Evolutionary conservation across 2,888 invertebrate species (phyloP).

Genomic region (Tenodera sinensis): DNA sequence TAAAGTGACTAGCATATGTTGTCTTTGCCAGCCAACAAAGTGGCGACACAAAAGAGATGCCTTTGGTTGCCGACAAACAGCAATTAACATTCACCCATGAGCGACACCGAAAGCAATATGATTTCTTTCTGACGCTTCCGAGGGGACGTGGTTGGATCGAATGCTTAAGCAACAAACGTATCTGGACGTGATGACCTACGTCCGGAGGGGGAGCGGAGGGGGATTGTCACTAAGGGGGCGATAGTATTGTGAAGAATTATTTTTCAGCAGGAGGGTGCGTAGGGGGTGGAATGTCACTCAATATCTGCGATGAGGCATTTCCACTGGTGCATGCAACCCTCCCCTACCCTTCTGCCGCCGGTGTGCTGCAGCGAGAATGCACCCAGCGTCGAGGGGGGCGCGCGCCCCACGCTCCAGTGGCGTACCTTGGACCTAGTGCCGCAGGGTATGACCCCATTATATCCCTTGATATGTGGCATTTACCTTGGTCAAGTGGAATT

Average conservation of each 20-base stretch:
- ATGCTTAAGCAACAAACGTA: neutral
- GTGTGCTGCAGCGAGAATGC: neutral
- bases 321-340: slow-evolving; percentile 13
- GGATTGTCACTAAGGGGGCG: neutral
- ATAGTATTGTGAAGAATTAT: neutral
- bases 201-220: neutral
- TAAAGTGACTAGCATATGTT: neutral
- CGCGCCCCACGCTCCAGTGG: neutral
- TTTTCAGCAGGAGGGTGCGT: neutral
- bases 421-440: neutral
- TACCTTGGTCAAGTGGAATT: no score
- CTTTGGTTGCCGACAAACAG: neutral
- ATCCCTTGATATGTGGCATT: no score
- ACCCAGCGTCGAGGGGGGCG: neutral
- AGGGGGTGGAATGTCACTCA: slow-evolving; percentile 10
- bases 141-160: neutral
- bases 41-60: neutral
- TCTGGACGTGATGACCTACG: neutral
- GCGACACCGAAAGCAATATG: neutral
- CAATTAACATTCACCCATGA: neutral
- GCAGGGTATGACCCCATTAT: no score
- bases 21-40: neutral
- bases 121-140: neutral
- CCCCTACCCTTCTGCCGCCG: neutral
- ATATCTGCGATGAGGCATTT: neutral